phyloP scores from a whole-genome alignment of 92 coral and sea anemone species.

The Porites rus region DNA sequence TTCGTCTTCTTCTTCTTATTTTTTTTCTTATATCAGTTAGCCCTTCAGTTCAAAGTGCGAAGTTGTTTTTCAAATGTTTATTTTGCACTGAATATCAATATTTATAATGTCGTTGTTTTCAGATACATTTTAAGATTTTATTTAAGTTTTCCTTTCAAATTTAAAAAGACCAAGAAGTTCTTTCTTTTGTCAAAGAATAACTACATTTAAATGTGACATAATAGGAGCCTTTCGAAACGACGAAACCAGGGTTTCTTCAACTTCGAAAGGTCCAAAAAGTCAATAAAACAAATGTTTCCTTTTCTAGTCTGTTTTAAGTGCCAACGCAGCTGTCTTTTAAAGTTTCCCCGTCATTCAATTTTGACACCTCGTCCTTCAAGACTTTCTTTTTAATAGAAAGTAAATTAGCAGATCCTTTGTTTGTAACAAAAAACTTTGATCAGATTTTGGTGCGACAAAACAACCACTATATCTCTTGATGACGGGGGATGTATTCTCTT shows the following conservation, averaged over 20 bases:
- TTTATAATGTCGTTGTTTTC: neutral
- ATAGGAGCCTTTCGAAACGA: too few species aligned
- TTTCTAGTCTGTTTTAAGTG: neutral
- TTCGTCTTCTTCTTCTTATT: too few species aligned
- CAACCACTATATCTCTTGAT: neutral
- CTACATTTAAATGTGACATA: neutral
- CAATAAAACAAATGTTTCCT: neutral
- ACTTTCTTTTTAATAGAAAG: slow-evolving; percentile 1
- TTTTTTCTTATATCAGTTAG: too few species aligned
- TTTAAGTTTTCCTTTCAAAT: too few species aligned
- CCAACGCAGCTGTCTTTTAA: slow-evolving; percentile 6
- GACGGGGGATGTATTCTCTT: neutral
- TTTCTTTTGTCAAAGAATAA: neutral
- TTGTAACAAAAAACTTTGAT: neutral
- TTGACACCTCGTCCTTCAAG: slow-evolving; percentile 12
- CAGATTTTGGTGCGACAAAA: neutral
- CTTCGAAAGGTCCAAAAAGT: neutral
- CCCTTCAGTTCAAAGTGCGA: too few species aligned
- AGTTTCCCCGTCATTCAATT: neutral
- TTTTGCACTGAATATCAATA: neutral
- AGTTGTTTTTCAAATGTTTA: neutral
- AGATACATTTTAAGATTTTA: neutral
- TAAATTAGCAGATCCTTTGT: slow-evolving; percentile 28
- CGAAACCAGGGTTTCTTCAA: too few species aligned
- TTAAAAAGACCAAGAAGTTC: too few species aligned